A percentile compares a stretch with the other conserved stretches of the same genome.
phyloP scores from a whole-genome alignment of 2,888 invertebrate genomes.

The Dascillus cervinus region DNA sequence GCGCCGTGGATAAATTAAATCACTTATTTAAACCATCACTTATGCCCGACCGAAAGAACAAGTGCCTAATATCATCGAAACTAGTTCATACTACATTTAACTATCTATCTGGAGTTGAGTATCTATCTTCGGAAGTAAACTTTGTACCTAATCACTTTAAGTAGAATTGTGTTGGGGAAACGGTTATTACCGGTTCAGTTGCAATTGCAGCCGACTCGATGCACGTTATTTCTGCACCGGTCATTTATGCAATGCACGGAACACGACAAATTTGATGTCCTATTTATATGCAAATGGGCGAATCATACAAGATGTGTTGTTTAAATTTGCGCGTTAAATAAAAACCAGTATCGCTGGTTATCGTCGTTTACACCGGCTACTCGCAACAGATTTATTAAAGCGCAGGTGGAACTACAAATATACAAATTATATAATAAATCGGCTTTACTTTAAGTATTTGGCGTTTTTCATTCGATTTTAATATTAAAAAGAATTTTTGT shows the following conservation, averaged over 20 bases:
- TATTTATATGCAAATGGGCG: slow-evolving; percentile 15
- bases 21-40: slow-evolving; percentile 12
- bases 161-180: slow-evolving; percentile 8
- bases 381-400: slow-evolving; percentile 8
- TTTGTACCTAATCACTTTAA: slow-evolving; percentile 14
- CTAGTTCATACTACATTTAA: slow-evolving; percentile 10
- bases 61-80: slow-evolving; percentile 13
- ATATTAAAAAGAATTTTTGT: no score
- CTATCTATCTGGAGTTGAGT: slow-evolving; percentile 10
- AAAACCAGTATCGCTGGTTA: no score
- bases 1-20: no score
- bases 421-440: no score
- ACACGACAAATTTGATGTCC: slow-evolving; percentile 15
- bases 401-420: no score
- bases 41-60: slow-evolving; percentile 13
- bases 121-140: slow-evolving; percentile 12
- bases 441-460: no score
- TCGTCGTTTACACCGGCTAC: no score
- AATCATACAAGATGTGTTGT: slow-evolving; percentile 6
- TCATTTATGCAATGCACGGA: slow-evolving; percentile 13
- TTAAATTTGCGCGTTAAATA: not conserved
- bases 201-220: slow-evolving; percentile 10
- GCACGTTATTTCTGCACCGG: slow-evolving; percentile 10
- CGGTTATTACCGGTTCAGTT: slow-evolving; percentile 8
- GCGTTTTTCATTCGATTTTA: no score